Evolutionary conservation across 1,140 invertebrate genomes (phyloP), one percentile per base, ranked within the genome.

Genomic region (Lepidotrigona ventralis): DNA sequence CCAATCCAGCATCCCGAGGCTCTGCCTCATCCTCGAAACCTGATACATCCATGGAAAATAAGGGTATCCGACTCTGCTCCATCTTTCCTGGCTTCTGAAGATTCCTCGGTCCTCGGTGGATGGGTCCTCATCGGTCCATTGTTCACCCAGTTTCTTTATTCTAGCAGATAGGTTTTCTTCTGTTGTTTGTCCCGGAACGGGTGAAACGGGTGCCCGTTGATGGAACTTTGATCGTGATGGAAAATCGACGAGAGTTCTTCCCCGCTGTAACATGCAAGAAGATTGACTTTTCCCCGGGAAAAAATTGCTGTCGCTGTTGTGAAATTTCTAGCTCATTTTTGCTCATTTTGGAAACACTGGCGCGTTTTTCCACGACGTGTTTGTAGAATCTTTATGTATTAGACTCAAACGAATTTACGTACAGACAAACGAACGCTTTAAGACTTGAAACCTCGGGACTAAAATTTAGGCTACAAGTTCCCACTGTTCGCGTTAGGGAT

Each of bases 151-250:
- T 15, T 74, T 54, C 72, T 74, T 56, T 33, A 58, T 56, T 56
- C 29, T 21, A 14, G 19, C 9, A 21, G 53, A 33, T 74, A 23
- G 14, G 53, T 33, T 74, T 33, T 74, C 33, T 70, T 21, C 68
- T 46, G 29, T 15, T 74, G 53, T 74, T 58, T 58, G 46, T 33
- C 33, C 33, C 33, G 33, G 33, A 33, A 33, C 26, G 17, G 46
- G 70, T 33, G 33, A 33, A 6, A 54, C n/a, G 11, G 66, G 46
- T 6, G 39, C n/a, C 68, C 46, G 23, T 15, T 46, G 68, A 70
- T 70, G 68, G 68, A 70, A 70, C 29, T 70, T 70, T 70, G 68
- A 70, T 70, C 68, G 39, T 15, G 23, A 46, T 46, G 39, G 39
- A 23, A 70, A 70, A 70, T 70, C 29, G 68, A 46, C 46, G 33